Base-by-base conservation (phyloP, 2,797 vertebrate species). In the Sciurus vulgaris region DNA sequence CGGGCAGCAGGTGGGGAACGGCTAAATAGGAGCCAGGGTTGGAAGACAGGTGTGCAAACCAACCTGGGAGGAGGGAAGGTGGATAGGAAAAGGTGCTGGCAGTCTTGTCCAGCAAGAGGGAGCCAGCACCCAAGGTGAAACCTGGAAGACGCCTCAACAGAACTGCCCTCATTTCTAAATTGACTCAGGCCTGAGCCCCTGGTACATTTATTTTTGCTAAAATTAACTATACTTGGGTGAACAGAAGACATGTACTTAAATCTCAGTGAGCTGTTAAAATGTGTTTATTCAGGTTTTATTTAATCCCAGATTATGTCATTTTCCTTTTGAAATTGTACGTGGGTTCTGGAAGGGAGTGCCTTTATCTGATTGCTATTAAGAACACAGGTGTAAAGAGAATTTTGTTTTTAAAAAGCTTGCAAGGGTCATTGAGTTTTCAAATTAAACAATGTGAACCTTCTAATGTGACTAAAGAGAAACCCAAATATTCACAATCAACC, bases 251-350 rank as follows among this genome's bases (percentile, higher is more conserved):
- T 28, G 82, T 8, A 70, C 54, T 86, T 69, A 95, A 86, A 74
- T 47, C 67, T 91, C 78, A 33, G 49, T 26, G 93, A 90, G 54
- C n/a, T 63, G 10, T 77, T 81, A 85, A 73, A 26, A 18, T 93
- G 33, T 85, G 26, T 96, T 94, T 95, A 76, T 93, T 96, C 89
- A 63, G 73, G 63, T 70, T 96, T 96, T 89, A 84, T 56, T 95
- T 95, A 67, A 94, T 91, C 74, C 72, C 49, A 84, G 79, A 67
- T 97, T 89, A 95, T 41, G 49, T 94, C 49, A 85, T 89, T 96
- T 96, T 67, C 92, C 89, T 87, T 93, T 83, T 47, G 76, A 95
- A 92, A 94, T 0, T 65, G 5, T 81, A 14, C 0, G 0, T n/a
- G 49, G 77, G 72, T 22, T 84, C 82, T 26, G 26, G n/a, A 4